phyloP scores from a whole-genome alignment of 2,888 invertebrate genomes.

The Lepidocyrtinus sp. region DNA sequence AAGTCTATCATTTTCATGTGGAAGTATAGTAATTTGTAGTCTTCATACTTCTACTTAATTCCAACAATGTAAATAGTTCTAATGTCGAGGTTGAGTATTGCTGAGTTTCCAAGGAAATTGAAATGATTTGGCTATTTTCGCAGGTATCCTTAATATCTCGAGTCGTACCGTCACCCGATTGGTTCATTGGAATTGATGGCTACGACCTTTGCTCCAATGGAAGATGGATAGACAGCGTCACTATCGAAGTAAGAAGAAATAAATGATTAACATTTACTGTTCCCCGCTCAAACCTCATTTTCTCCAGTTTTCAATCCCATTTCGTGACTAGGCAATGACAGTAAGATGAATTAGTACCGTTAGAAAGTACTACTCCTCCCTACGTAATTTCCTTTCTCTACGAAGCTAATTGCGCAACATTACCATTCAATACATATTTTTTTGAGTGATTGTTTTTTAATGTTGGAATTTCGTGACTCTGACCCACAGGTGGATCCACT shows the following conservation, averaged over 20 bases:
- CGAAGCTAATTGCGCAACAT: neutral
- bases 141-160: constrained; percentile 92
- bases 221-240: constrained; percentile 91
- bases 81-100: no score
- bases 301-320: constrained; percentile 3
- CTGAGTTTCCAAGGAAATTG: no score
- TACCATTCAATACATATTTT: neutral
- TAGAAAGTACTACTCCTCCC: no score
- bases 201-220: constrained; percentile 92
- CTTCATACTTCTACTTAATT: no score
- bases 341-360: neutral
- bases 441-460: no score
- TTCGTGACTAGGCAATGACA: neutral
- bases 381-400: neutral
- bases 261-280: constrained; percentile 8
- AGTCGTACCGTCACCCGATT: constrained; percentile 83
- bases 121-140: constrained; percentile 68
- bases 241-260: constrained; percentile 85
- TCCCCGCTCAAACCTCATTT: neutral
- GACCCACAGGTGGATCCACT: constrained; percentile 84
- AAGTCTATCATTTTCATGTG: no score
- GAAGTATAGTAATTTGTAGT: no score
- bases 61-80: no score
- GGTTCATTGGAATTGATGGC: constrained; percentile 83
- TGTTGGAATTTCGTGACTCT: neutral